Base-by-base conservation (phyloP, 2,797 vertebrate species). In the Pterois miles region DNA sequence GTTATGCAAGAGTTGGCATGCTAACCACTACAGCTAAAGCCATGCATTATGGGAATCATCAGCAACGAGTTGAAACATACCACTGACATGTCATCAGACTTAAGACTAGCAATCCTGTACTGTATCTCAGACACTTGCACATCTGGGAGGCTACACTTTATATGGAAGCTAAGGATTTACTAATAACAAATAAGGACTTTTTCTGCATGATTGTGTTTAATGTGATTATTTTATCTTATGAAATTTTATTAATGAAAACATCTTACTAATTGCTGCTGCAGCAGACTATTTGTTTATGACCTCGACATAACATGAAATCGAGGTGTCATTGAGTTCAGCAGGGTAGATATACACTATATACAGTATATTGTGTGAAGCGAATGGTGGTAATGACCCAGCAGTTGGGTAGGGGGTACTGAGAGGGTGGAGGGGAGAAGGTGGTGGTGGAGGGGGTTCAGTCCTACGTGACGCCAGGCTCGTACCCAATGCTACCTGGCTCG, bases 401-500 rank as follows among this genome's bases (percentile, higher is more conserved):
- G 46, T 34, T 52, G 60, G 31, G n/a, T 70, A 9, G 50, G 18
- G 29, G 33, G 48, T 9, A 22, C 3, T 29, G 16, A 38, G 64
- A 18, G 48, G 22, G 67, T 31, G 64, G 46, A 46, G 53, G 29
- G 4, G 53, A 14, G 52, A 29, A 6, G 54, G 20, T 5, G n/a
- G 18, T 20, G 36, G 50, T 8, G 9, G 25, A 23, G 65, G 72
- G 74, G 36, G 40, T 62, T 54, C 65, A 67, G 68, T 75, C 33
- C 52, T 77, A 70, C 71, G 70, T 86, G 87, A 75, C 43, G 16
- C 65, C 63, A 75, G 70, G 68, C 65, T 52, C 40, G 78, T 65
- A 83, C 71, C 57, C 82, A 79, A 65, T 20, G 7, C 52, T 79
- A 58, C 72, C 78, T 90, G 88, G 81, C 86, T 82, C 23, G 3